These are phyloP conservation scores for Nipponia nippon DNA, from an alignment of 2,113 vertebrate species.

Conservation along the genomic window DNA sequence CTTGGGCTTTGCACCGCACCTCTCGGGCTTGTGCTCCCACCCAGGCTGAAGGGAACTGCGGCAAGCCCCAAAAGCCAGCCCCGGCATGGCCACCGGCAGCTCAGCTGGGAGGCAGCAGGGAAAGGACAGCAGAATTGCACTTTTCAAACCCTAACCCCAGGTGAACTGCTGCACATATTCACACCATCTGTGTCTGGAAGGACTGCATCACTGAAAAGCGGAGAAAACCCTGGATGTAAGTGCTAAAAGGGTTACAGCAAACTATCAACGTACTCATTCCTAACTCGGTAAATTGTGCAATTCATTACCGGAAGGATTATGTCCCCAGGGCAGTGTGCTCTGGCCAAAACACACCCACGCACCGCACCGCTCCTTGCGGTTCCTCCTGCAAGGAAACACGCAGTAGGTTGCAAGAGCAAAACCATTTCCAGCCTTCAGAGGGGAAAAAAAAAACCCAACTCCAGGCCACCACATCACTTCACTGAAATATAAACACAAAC, in stretches of 20 bases:
- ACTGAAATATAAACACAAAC: background rate
- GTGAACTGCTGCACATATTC: background rate
- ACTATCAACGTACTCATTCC: background rate
- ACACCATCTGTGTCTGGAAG: background rate
- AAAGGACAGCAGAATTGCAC: background rate
- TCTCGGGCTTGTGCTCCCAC: background rate
- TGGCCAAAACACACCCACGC: background rate
- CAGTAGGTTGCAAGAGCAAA: background rate
- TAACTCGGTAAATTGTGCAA: background rate
- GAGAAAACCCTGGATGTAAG: background rate
- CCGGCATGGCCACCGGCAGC: rapidly evolving
- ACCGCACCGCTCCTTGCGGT: background rate
- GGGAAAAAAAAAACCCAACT: background rate
- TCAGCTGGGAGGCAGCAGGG: background rate
- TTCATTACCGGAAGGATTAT: background rate
- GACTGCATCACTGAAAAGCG: background rate
- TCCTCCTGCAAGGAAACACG: background rate
- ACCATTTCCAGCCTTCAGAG: background rate
- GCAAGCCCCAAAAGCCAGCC: background rate
- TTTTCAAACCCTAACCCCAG: background rate
- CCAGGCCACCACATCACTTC: background rate
- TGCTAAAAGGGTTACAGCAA: background rate
- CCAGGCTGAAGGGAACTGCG: background rate
- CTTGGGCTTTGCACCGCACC: background rate
- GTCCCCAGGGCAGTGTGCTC: background rate